Evolutionary conservation across 2,888 invertebrate genomes (phyloP), one percentile per base, ranked within the genome.

Genomic region (Lasioglossum calceatum): DNA sequence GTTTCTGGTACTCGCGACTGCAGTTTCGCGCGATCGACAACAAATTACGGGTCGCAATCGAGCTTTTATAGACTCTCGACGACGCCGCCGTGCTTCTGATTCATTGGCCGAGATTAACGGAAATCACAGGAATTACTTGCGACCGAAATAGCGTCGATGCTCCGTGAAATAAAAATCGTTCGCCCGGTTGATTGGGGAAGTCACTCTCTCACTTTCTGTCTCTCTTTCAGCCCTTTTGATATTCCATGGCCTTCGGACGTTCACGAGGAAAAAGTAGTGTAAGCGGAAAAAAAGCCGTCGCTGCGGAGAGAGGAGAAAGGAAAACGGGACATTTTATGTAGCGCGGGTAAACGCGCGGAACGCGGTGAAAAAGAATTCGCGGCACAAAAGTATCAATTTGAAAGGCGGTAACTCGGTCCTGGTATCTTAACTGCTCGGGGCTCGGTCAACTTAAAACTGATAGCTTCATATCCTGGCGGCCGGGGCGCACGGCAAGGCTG

Each of bases 371-470:
- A 67, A 73, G 77, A 81, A 77, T 72, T 73, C 76, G 70, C 81
- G 76, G 64, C 54, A 77, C 80, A 78, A 80, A 73, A 84, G 77
- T 86, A 79, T 82, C 82, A 81, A 79, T 84, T 79, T 85, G 77
- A 75, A 85, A 87, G 82, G 72, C 61, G 70, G 54, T 76, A 71
- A 73, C 80, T 70, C 61, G 73, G 67, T 39, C 64, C 70, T 77
- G 84, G 89, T 87, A 74, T 73, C 77, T 79, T 82, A 82, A 77
- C 86, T 19, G 79, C 72, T 78, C 64, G 67, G 19, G 36, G 76
- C 58, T 77, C 86, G 84, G 84, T 82, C 86, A 82, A 82, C 80
- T 86, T 88, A 89, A 86, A 88, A 89, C 88, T 73, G 86, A 84
- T 86, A 86, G 86, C 82, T 79, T 81, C 84, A 77, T 86, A 86